These are phyloP conservation scores for Ornithoptera priamus DNA, from an alignment of 2,888 invertebrate genomes.

Conservation along the genomic window DNA sequence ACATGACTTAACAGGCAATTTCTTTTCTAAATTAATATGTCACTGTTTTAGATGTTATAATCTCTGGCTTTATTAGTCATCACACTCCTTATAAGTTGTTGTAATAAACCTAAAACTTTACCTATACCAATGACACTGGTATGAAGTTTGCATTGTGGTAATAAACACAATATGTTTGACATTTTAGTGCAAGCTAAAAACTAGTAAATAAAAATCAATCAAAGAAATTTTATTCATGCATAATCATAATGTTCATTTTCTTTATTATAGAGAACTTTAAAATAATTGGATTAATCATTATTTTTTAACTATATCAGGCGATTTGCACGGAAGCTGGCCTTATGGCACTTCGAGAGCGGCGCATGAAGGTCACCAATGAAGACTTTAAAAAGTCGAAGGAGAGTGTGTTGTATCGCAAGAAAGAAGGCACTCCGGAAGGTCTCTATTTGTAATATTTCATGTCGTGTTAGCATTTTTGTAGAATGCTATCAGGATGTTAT, in stretches of 20 bases:
- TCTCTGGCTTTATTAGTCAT: neutral
- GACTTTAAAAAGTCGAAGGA: slow-evolving; percentile 99
- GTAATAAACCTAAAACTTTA: neutral
- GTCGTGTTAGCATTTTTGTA: slow-evolving; percentile 5
- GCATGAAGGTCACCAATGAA: slow-evolving; percentile 99
- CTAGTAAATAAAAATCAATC: neutral
- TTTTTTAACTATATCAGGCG: slow-evolving; percentile 81
- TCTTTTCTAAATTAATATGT: neutral
- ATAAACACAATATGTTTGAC: neutral
- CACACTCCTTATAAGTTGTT: neutral
- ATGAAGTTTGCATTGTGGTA: neutral
- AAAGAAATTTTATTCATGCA: neutral
- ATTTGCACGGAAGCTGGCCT: slow-evolving; percentile 99
- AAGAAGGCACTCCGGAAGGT: slow-evolving; percentile 99
- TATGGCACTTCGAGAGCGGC: slow-evolving; percentile 97
- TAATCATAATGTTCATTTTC: neutral
- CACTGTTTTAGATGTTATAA: neutral
- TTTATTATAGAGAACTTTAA: neutral
- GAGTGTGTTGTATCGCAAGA: slow-evolving; percentile 98
- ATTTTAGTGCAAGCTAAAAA: neutral
- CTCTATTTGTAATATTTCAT: slow-evolving; percentile 89
- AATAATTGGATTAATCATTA: neutral
- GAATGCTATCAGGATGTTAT: slow-evolving; percentile 9
- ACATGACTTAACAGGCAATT: too few species aligned
- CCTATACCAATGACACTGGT: neutral